Base-by-base conservation (phyloP, 2,797 vertebrate genomes). In the Spinus olivaceus region DNA sequence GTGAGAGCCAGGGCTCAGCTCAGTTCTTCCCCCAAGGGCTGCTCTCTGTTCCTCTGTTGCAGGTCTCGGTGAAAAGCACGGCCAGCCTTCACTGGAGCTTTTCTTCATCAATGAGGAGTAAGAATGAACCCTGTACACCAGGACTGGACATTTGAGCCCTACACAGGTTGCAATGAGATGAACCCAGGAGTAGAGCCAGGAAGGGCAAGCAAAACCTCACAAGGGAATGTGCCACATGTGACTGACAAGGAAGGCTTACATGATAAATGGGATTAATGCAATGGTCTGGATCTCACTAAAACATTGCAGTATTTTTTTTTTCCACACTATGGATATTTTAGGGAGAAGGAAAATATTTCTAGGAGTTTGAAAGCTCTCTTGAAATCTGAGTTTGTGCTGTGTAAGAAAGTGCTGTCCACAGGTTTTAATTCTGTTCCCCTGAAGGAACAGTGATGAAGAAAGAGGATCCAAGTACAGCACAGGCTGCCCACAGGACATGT, bases 71-170 rank as follows among this genome's bases (percentile, higher is more conserved):
- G 96, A 93, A 81, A 98, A 97, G 60, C 96, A 73, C 0, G 72
- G 96, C 44, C 97, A 97, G 0, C 93, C 97, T 44, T 97, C 98
- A 20, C 96, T 99, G 76, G 98, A 99, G 93, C 97, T 99, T 81
- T 97, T 98, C 81, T 99, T 99, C 95, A 97, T 97, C 94, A 99
- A 98, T 86, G 97, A 98, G 97, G 98, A 98, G 99, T 99, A 97
- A 96, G 98, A 96, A 88, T 63, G 93, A 96, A 42, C 80, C 78
- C 90, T 94, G 95, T 96, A 90, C 95, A 95, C 80, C 95, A 85
- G 73, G 85, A 95, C 95, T 73, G 96, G 94, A 97, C 87, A 96
- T 96, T 95, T 96, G 96, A 97, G 71, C 92, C 91, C 87, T 89
- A 53, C 92, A 76, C 90, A 97, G 95, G 89, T 95, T 93, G 90